Percentiles rank a stretch among this genome's conserved stretches.
phyloP scores from a whole-genome alignment of 1,140 invertebrate genomes.

The Agraylea sexmaculata region DNA sequence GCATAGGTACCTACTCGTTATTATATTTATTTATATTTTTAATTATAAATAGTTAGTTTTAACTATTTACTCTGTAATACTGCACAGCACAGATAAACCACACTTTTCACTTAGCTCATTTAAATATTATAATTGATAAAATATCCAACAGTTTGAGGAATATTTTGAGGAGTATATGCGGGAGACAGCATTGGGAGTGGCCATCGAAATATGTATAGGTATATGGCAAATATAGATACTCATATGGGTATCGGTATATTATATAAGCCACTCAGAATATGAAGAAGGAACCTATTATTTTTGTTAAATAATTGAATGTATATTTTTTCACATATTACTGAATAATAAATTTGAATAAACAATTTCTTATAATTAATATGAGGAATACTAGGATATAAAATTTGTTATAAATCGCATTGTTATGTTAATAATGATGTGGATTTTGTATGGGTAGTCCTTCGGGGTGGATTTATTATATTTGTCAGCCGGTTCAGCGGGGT shows the following conservation, averaged over 20 bases:
- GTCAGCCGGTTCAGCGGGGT: conserved; percentile 5
- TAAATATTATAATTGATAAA: no score
- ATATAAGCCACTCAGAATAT: conserved; percentile 7
- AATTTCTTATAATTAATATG: not conserved
- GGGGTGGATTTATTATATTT: no score
- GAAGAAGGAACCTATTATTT: conserved; percentile 11
- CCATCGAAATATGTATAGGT: not conserved
- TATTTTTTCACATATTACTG: conserved; percentile 6
- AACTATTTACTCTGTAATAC: not conserved
- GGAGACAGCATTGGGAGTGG: no score
- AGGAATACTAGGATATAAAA: not conserved
- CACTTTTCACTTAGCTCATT: not conserved
- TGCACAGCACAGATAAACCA: not conserved
- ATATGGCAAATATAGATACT: conserved; percentile 4
- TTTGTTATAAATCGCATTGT: conserved; percentile 3
- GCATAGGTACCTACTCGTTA: no score
- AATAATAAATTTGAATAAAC: conserved; percentile 5
- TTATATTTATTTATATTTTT: no score
- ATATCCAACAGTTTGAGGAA: no score
- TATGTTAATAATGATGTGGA: no score
- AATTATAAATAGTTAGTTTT: no score
- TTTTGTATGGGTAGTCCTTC: no score
- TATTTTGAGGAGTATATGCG: no score
- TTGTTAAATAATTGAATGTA: conserved; percentile 12
- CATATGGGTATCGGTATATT: no score